Evolutionary conservation across 35 echinoderm and acorn worm species (phyloP).

Genomic region (Holothuria glaberrima): DNA sequence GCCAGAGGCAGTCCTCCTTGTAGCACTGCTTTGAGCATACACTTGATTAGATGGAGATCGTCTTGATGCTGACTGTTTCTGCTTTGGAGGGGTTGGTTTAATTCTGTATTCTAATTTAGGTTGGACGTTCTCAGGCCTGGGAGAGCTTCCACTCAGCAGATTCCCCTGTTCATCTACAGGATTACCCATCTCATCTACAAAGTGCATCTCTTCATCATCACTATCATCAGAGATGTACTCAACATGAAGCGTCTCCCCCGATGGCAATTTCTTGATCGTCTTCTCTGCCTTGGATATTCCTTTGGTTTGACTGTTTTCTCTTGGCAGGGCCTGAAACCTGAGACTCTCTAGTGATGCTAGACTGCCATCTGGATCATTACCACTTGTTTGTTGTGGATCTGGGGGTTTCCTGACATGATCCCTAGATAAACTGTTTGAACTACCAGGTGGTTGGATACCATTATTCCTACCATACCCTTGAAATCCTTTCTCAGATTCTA

Average conservation of each 20-base stretch:
- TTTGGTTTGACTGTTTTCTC: slow-evolving; percentile 43
- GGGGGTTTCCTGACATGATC: neutral
- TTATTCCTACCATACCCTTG: slow-evolving; percentile 30
- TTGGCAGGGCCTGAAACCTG: slow-evolving; percentile 24
- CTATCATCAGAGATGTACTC: slow-evolving; percentile 98
- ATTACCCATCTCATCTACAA: slow-evolving; percentile 97
- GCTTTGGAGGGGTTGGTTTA: slow-evolving; percentile 80
- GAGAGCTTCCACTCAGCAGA: slow-evolving; percentile 23
- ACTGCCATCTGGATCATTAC: neutral
- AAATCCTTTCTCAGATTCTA: slow-evolving; percentile 31
- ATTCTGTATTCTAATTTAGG: slow-evolving; percentile 71
- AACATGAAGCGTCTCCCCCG: slow-evolving; percentile 75
- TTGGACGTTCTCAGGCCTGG: slow-evolving; percentile 2
- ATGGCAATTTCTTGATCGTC: slow-evolving; percentile 17
- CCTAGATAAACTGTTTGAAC: neutral
- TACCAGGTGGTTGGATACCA: neutral
- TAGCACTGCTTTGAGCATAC: neutral
- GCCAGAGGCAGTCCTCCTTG: slow-evolving; percentile 10
- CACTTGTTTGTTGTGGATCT: neutral
- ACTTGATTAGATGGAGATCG: neutral
- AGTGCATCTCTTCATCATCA: slow-evolving; percentile 93
- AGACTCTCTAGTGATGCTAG: slow-evolving; percentile 41
- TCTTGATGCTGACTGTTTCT: slow-evolving; percentile 10
- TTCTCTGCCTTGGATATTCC: slow-evolving; percentile 3
- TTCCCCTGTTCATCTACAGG: slow-evolving; percentile 81